Evolutionary conservation across 2,888 invertebrate species (phyloP), one percentile per base, ranked within the genome.

Genomic region (Sphaerophoria taeniata): DNA sequence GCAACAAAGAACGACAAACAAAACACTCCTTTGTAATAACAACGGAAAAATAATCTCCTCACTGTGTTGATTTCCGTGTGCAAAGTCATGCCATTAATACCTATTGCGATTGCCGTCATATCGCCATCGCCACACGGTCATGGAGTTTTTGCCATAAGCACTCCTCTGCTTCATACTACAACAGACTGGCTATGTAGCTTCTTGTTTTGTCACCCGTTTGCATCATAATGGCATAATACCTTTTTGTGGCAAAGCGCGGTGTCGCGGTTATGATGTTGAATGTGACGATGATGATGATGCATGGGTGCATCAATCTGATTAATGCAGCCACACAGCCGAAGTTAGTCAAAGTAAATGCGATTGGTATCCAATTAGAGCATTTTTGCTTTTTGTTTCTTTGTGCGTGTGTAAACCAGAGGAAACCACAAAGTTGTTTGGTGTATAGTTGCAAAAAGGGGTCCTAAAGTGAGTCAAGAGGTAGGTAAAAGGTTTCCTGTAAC

Each of bases 1-100:
- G 31, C 24, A 31, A 45, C 12, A 12, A 36, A 45, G 31, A 14
- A 69, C 6, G 7, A 73, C 47, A 31, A 70, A 70, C 63, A 53
- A 61, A 55, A 77, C 55, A 61, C 14, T 45, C 71, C 43, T 24
- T 51, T 60, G 24, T 43, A 36, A 58, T 67, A 75, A 58, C 70
- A 81, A 61, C 53, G 36, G 69, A 67, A 61, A 70, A 58, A 55
- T 36, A 83, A 51, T 43, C 45, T 43, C 49, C 6, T 61, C 43
- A 43, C 11, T 43, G 11, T 43, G 73, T 85, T 85, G 81, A 85
- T 81, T 85, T 85, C 85, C 85, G 73, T 72, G 81, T 80, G 76
- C 73, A 77, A 73, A 85, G 80, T 79, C 84, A 76, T 76, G 76
- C 76, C 75, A 74, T 77, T 81, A 76, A 80, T 80, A 76, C 72